These are phyloP conservation scores for Sclerodermus sp. DNA, from an alignment of 2,888 invertebrate species.

Conservation along the genomic window DNA sequence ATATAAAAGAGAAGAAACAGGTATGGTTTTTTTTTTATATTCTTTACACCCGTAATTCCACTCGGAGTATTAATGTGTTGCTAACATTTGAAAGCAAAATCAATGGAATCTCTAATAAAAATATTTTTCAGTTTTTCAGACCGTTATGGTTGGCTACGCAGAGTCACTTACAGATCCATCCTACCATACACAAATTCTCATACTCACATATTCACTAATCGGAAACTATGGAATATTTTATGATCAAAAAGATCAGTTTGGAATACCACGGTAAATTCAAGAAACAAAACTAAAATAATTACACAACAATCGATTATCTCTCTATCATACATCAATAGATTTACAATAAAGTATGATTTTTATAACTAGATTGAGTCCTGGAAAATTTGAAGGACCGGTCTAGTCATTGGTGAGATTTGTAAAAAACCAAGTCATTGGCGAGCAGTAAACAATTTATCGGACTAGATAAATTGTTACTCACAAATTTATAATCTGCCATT, in stretches of 20 bases:
- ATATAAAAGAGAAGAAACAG: too few species aligned
- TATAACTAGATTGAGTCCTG: slow-evolving; percentile 86
- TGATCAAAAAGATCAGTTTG: slow-evolving; percentile 71
- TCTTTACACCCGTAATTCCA: too few species aligned
- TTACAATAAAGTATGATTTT: not conserved
- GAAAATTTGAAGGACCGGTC: slow-evolving; percentile 86
- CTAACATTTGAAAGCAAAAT: too few species aligned
- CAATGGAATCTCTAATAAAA: not conserved
- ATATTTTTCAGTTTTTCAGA: slow-evolving; percentile 81
- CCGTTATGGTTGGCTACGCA: slow-evolving; percentile 99
- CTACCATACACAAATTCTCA: slow-evolving; percentile 90
- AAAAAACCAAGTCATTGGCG: slow-evolving; percentile 91
- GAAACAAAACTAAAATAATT: too few species aligned
- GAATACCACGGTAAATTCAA: slow-evolving; percentile 67
- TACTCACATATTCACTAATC: slow-evolving; percentile 94
- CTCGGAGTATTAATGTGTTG: too few species aligned
- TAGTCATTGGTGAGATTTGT: slow-evolving; percentile 90
- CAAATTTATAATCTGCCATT: slow-evolving; percentile 84
- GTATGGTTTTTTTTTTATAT: too few species aligned
- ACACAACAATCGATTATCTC: too few species aligned
- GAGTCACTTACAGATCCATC: slow-evolving; percentile 99
- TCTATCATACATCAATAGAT: not conserved
- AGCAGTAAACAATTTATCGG: slow-evolving; percentile 73
- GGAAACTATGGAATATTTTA: slow-evolving; percentile 96
- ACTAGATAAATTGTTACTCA: slow-evolving; percentile 95